Evolutionary conservation across 2,797 vertebrate species (phyloP).

Genomic region (Falco columbarius): DNA sequence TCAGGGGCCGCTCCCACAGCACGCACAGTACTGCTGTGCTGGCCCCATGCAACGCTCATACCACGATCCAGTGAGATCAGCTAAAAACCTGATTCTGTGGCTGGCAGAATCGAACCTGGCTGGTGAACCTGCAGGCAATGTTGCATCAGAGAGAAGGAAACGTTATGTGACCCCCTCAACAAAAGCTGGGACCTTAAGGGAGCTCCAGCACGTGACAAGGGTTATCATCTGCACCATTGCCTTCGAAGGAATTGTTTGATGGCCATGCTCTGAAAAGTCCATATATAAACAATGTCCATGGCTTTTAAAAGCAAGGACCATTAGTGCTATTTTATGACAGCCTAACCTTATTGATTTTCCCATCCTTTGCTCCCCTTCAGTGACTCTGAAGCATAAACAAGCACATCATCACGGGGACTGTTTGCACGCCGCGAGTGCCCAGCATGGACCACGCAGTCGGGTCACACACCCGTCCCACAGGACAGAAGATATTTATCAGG

Average conservation of each 20-base stretch:
- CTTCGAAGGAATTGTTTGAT: conserved; percentile 39
- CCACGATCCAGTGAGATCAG: too few relatives aligned
- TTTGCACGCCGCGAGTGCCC: background rate
- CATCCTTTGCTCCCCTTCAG: conserved; percentile 61
- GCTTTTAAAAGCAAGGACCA: conserved; percentile 77
- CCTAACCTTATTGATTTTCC: conserved; percentile 80
- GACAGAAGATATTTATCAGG: background rate
- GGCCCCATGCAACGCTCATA: background rate
- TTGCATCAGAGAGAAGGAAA: background rate
- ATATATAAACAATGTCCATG: conserved; percentile 78
- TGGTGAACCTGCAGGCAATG: background rate
- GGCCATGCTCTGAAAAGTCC: conserved; percentile 72
- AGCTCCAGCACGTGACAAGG: background rate
- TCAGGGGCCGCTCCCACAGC: background rate
- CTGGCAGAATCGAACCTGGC: background rate
- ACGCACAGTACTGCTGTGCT: background rate
- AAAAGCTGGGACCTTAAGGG: background rate
- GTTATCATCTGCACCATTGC: conserved; percentile 68
- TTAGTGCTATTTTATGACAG: conserved; percentile 82
- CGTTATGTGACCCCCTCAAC: background rate
- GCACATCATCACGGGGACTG: background rate
- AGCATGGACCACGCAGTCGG: accelerated
- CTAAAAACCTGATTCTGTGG: background rate
- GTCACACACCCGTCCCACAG: background rate
- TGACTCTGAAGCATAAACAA: conserved; percentile 54